A percentile compares a stretch with the other conserved stretches of the same genome.
These are phyloP conservation scores for Somateria mollissima DNA, from an alignment of 2,797 vertebrate species.

Conservation along the genomic window DNA sequence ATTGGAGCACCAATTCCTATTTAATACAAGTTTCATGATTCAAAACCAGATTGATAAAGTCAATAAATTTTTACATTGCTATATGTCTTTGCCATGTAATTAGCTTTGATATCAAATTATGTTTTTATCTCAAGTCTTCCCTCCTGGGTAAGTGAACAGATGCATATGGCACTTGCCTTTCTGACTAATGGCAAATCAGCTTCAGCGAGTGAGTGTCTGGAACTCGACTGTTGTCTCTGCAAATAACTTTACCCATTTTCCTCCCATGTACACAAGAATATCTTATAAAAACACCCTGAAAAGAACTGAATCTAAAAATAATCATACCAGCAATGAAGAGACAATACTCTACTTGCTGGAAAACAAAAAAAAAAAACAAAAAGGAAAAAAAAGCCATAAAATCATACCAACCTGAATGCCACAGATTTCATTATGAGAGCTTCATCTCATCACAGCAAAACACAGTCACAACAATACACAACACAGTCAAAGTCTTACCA, in stretches of 20 bases:
- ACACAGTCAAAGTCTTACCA: not conserved
- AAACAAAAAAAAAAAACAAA: not conserved
- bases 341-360: not conserved
- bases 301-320: not conserved
- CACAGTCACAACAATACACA: not conserved
- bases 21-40: not conserved
- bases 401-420: not conserved
- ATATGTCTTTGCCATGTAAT: not conserved
- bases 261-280: not conserved
- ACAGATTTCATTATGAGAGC: not conserved
- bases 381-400: not conserved
- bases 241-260: not conserved
- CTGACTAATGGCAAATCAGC: not conserved
- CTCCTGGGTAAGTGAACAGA: not conserved
- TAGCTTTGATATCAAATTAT: not conserved
- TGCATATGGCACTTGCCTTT: not conserved
- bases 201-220: not conserved
- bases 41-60: slow-evolving; percentile 20
- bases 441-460: not conserved
- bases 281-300: not conserved
- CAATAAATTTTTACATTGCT: not conserved
- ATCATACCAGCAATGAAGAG: not conserved
- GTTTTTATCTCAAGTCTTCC: not conserved
- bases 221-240: not conserved
- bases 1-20: not conserved